Evolutionary conservation across 2,888 invertebrate genomes (phyloP).

Genomic region (Rosalia funebris): DNA sequence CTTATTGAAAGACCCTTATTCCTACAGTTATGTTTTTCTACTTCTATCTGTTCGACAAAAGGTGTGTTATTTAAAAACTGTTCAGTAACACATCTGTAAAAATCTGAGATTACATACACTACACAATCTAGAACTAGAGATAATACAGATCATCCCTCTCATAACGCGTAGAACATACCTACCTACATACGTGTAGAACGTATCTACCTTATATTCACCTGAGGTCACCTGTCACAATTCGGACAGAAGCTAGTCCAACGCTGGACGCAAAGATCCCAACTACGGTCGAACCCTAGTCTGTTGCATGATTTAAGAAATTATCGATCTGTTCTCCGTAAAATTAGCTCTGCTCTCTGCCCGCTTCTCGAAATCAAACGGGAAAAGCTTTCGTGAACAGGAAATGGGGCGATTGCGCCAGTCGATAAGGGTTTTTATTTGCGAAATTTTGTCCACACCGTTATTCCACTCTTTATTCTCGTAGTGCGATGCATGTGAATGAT

Average conservation of each 20-base stretch:
- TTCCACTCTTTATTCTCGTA: constrained; percentile 2
- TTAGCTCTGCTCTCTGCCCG: constrained; percentile 39
- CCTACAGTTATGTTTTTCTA: no score
- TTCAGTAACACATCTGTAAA: no score
- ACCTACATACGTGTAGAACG: no score
- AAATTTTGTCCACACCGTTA: constrained; percentile 30
- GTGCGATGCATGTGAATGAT: constrained; percentile 16
- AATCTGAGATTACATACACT: no score
- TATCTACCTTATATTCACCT: no score
- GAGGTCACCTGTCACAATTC: background rate
- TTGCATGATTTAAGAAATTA: constrained; percentile 66
- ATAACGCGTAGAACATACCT: no score
- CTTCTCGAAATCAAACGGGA: constrained; percentile 44
- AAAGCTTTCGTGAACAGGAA: constrained; percentile 51
- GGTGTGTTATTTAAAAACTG: no score
- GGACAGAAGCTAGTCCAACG: constrained; percentile 9
- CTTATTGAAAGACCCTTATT: no score
- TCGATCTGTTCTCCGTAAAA: constrained; percentile 51
- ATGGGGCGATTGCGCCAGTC: constrained; percentile 37
- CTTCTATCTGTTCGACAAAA: no score
- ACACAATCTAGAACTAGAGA: no score
- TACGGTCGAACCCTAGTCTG: constrained; percentile 27
- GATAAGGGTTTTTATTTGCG: constrained; percentile 38
- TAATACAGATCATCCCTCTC: no score
- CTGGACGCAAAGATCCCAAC: constrained; percentile 10